Evolutionary conservation across 1,140 invertebrate species (phyloP), one percentile per base, ranked within the genome.

Genomic region (Micrasema minimum): DNA sequence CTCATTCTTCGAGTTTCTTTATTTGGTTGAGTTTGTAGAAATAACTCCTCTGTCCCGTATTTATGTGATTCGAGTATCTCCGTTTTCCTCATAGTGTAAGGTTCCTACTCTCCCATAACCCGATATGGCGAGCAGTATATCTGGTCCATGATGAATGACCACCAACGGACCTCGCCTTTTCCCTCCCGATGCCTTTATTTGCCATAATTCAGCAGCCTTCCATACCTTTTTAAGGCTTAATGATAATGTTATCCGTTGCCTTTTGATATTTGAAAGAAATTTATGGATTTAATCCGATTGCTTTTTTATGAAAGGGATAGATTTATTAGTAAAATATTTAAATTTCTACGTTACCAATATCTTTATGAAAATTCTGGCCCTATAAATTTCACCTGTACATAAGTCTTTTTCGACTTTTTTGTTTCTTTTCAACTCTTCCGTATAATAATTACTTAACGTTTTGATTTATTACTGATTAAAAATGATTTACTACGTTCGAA

Each of bases 161-260:
- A 57, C 53, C 68, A 26, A 38, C 57, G 65, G 59, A 68, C 68
- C 59, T 53, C 46, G 61, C 66, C 62, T 62, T 68, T 68, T 38
- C 69, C 53, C 43, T 59, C 50, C 53, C 20, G 35, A 18, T 72
- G 51, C 61, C 69, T 73, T 73, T 73, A 73, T 69, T 69, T 69
- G 61, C 72, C 72, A 73, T 73, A 73, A 73, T 73, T 73, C 72
- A 73, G 48, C 67, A 50, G 51, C 55, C 62, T 64, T 66, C 67
- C 61, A 66, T 73, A 73, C 66, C 67, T 53, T 59, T 69, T 73
- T 59, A 66, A 48, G 59, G 67, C 62, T 57, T 66, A 67, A 73
- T 70, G 72, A 73, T 73, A 69, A 73, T 70, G 68, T 70, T 73
- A 70, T 73, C 72, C 72, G 67, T 45, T 65, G 66, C 46, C 68